Base-by-base conservation (phyloP, 2,797 vertebrate genomes). In the Anolis apletophallus region DNA sequence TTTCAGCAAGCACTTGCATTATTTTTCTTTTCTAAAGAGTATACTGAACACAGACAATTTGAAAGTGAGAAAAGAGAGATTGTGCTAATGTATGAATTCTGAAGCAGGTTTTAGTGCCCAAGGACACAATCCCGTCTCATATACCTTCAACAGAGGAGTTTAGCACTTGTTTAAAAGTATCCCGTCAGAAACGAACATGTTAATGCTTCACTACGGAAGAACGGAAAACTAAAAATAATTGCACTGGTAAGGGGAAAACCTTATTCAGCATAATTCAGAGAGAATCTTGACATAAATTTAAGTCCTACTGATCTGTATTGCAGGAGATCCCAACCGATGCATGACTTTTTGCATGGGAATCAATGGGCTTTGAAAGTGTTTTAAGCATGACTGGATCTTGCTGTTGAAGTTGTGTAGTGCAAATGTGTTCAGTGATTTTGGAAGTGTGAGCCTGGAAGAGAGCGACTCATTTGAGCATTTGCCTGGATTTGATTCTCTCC, bases 361-460 rank as follows among this genome's bases (percentile, higher is more conserved):
- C 11, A 17, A 77, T 26, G 12, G n/a, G 1, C 6, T 52, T 29
- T 59, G 64, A 32, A 86, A 54, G 46, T 21, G 32, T 1, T 86
- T 46, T 21, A 26, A 13, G 34, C 34, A 1, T 83, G 21, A 34
- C 8, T 67, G 32, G 32, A 69, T 55, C 10, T 17, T 17, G n/a
- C 54, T 46, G 55, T 52, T 73, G n/a, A 59, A 55, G 19, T 59
- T 13, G 40, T 57, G 54, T 3, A 50, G 0, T 32, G 55, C 55
- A 50, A 46, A 0, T 34, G 73, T 83, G 40, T 40, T 79, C 73
- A 14, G 59, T 75, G 36, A 61, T 77, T 86, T 82, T 1, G 2
- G 75, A 88, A 26, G 11, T 80, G 34, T 34, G 82, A 90, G 77
- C 61, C 82, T 72, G 64, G 3, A 46, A 77, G 17, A n/a, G n/a